Evolutionary conservation across 1,140 invertebrate genomes (phyloP).

Genomic region (Nebria ingens): DNA sequence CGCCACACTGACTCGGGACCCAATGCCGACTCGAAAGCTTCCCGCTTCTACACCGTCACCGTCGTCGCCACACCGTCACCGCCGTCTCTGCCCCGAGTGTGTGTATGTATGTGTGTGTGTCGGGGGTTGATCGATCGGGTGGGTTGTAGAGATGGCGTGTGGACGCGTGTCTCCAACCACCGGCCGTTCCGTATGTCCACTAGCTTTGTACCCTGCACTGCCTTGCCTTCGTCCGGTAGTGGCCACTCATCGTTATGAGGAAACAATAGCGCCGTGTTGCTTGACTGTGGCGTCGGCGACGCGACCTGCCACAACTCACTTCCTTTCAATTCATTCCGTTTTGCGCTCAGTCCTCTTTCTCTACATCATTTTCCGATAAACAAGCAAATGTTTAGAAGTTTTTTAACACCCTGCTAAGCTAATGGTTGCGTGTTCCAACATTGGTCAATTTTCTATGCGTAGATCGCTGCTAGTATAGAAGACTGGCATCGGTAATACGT

Average conservation of each 20-base stretch:
- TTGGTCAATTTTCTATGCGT: too few relatives aligned
- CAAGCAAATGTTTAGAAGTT: too few relatives aligned
- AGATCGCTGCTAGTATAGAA: too few relatives aligned
- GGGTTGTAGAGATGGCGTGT: conserved; percentile 12
- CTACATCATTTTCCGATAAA: background rate
- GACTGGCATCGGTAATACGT: too few relatives aligned
- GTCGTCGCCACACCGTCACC: background rate
- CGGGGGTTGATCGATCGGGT: background rate
- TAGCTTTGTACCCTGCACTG: too few relatives aligned
- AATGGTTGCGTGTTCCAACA: too few relatives aligned
- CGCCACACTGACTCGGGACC: background rate
- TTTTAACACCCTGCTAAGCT: too few relatives aligned
- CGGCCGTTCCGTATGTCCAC: background rate
- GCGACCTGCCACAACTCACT: background rate
- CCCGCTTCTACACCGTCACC: background rate
- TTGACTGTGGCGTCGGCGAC: too few relatives aligned
- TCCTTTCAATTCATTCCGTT: background rate
- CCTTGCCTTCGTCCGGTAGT: too few relatives aligned
- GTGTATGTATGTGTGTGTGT: background rate
- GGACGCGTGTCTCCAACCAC: background rate
- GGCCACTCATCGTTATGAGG: too few relatives aligned
- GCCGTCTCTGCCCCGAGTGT: background rate
- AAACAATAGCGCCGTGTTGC: too few relatives aligned
- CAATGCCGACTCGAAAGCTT: background rate
- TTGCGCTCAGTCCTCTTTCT: too few relatives aligned